phyloP scores from a whole-genome alignment of 2,113 vertebrate species.

The Hipposideros armiger region DNA sequence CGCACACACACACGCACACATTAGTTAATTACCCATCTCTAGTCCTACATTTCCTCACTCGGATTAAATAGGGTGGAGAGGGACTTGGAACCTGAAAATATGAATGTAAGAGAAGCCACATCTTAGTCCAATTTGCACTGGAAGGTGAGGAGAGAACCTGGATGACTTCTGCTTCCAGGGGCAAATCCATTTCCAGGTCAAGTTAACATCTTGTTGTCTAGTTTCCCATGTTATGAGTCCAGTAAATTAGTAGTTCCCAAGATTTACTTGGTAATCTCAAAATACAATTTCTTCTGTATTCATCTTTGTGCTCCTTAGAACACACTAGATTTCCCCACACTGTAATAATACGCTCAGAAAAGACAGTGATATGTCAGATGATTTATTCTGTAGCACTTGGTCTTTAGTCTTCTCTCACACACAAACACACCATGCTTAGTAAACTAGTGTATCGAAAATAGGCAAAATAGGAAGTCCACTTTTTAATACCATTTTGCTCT shows the following conservation, averaged over 20 bases:
- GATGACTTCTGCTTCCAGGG: neutral
- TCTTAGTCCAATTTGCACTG: neutral
- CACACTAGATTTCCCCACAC: constrained; percentile 4
- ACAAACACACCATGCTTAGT: neutral
- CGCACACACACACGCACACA: neutral
- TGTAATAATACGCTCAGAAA: neutral
- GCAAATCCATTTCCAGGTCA: neutral
- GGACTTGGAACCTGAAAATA: neutral
- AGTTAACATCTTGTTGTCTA: neutral
- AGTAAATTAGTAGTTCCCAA: neutral
- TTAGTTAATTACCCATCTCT: neutral
- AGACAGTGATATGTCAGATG: constrained; percentile 35
- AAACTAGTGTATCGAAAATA: neutral
- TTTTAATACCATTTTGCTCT: neutral
- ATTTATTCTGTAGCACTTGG: constrained; percentile 5
- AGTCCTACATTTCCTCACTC: constrained; percentile 26
- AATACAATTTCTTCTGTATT: neutral
- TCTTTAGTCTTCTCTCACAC: neutral
- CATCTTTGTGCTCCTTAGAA: constrained; percentile 5
- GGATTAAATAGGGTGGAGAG: neutral
- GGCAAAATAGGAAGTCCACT: neutral
- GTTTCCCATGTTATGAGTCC: neutral
- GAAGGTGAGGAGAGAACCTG: neutral
- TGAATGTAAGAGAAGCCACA: neutral
- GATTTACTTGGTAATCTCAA: neutral